A percentile compares a stretch with the other conserved stretches of the same genome.
Conservation (phyloP, 2,113 vertebrate species). For the Phaethornis superciliosus region DNA sequence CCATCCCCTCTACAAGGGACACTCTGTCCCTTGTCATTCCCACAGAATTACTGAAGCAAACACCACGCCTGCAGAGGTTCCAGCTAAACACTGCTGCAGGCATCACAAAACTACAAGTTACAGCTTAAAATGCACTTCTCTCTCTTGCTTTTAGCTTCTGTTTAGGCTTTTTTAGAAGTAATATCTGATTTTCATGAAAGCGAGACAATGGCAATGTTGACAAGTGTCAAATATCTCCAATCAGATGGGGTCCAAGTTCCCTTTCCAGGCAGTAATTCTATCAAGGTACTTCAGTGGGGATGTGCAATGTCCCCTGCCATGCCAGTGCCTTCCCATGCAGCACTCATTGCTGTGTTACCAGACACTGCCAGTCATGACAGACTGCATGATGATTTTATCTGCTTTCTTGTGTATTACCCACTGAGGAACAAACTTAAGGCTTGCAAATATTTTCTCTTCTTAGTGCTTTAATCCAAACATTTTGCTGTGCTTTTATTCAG, state of each 20-base stretch:
- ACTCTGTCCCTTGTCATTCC: neutral
- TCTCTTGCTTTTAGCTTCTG: neutral
- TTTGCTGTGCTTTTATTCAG: neutral
- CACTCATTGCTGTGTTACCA: conserved; percentile 39
- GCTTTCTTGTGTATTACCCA: conserved; percentile 11
- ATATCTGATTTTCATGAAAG: conserved; percentile 27
- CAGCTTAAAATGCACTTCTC: neutral
- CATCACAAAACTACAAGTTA: neutral
- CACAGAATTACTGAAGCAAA: neutral
- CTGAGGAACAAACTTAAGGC: conserved; percentile 33
- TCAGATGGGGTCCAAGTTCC: neutral
- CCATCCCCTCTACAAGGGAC: neutral
- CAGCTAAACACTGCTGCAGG: neutral
- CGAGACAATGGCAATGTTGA: conserved; percentile 16
- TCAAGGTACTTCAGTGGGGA: neutral
- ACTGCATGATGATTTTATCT: conserved; percentile 48
- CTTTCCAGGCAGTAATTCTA: conserved; percentile 51
- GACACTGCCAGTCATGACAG: conserved; percentile 54
- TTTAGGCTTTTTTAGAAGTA: conserved; percentile 50
- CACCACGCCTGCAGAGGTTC: neutral
- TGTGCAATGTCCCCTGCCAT: neutral
- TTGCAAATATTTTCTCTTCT: conserved; percentile 45
- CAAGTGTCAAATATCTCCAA: conserved; percentile 36
- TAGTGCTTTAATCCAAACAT: neutral
- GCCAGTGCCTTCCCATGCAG: neutral